Evolutionary conservation across 2,797 vertebrate genomes (phyloP).

Genomic region (Melanotaenia pygmaea): DNA sequence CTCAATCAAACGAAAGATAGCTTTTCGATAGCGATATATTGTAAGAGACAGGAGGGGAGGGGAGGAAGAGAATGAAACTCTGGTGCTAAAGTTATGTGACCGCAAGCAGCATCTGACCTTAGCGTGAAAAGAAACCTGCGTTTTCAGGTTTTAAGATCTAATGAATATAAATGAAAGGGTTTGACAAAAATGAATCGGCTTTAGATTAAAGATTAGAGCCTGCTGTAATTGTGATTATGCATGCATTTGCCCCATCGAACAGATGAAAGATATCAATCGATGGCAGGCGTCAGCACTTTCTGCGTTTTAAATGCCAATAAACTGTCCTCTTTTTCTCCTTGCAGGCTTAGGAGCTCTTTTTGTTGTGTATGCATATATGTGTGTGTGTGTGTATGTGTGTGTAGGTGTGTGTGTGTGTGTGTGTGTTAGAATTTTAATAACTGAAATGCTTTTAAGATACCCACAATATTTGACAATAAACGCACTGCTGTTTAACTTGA

Average conservation of each 20-base stretch:
- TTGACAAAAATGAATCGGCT: conserved; percentile 71
- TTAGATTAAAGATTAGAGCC: conserved; percentile 76
- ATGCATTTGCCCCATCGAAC: conserved; percentile 67
- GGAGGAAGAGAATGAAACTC: conserved; percentile 10
- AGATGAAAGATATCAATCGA: conserved; percentile 77
- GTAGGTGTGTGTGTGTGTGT: conserved; percentile 13
- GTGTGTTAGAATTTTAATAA: neutral
- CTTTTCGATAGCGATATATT: conserved; percentile 13
- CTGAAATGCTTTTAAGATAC: neutral
- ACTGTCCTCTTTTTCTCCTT: conserved; percentile 53
- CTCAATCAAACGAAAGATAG: conserved; percentile 35
- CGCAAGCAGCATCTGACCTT: conserved; percentile 49
- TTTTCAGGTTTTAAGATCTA: conserved; percentile 72
- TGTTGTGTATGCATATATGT: neutral
- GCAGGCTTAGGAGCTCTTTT: conserved; percentile 17
- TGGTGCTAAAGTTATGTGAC: conserved; percentile 39
- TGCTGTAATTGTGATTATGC: conserved; percentile 76
- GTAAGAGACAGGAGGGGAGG: neutral
- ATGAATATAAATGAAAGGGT: conserved; percentile 80
- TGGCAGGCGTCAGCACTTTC: conserved; percentile 76
- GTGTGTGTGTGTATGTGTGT: conserved; percentile 22
- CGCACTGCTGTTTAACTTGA: neutral
- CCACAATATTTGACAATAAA: conserved; percentile 3
- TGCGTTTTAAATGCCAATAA: conserved; percentile 65
- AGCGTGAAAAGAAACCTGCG: conserved; percentile 54